Evolutionary conservation across 1,140 invertebrate species (phyloP).

Genomic region (Bombus terrestris): DNA sequence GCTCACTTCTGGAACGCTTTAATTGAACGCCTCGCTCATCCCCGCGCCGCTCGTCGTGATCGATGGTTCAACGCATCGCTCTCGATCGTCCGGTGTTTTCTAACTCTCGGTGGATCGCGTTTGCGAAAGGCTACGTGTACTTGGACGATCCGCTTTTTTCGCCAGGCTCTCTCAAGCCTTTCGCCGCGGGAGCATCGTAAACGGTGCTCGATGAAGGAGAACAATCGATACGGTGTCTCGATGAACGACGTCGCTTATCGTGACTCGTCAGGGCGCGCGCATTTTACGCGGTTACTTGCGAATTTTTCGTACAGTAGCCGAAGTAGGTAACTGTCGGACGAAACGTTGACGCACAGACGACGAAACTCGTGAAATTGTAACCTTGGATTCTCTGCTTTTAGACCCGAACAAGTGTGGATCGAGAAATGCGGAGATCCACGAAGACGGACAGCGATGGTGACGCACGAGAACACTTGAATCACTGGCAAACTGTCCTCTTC

Average conservation of each 20-base stretch:
- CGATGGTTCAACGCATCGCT: constrained; percentile 56
- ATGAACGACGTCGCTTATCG: constrained; percentile 3
- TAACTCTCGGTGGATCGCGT: neutral
- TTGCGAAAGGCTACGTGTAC: neutral
- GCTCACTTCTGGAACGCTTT: constrained; percentile 37
- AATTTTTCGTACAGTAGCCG: neutral
- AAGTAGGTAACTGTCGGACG: too few relatives aligned
- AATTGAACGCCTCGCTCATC: constrained; percentile 52
- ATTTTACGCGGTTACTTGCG: neutral
- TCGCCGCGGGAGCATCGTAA: neutral
- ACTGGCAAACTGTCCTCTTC: neutral
- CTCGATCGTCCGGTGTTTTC: neutral
- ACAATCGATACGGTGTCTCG: constrained; percentile 16
- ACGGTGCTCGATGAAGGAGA: constrained; percentile 2
- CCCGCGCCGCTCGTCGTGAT: constrained; percentile 46
- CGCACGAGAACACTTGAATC: constrained; percentile 3
- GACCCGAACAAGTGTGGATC: neutral
- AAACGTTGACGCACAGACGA: neutral
- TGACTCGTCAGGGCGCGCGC: constrained; percentile 5
- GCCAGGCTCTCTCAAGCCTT: neutral
- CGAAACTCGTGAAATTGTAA: neutral
- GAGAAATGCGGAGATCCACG: neutral
- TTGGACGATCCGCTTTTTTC: neutral
- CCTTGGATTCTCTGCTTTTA: neutral
- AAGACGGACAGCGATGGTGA: neutral